phyloP scores from a whole-genome alignment of 1,140 invertebrate genomes.

The Panonychus citri region DNA sequence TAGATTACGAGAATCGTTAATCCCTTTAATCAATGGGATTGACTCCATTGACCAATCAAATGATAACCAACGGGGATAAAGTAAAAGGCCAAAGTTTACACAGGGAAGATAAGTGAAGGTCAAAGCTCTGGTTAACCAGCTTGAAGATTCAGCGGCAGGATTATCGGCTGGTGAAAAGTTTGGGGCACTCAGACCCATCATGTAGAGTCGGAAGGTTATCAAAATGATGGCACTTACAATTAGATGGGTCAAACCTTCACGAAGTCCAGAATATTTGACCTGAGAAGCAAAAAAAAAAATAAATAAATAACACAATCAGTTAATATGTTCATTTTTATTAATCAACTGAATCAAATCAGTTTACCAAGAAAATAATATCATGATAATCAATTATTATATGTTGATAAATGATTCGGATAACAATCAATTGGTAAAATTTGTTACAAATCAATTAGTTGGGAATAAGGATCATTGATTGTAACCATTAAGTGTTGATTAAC shows the following conservation, averaged over 20 bases:
- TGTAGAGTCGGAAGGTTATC: slow-evolving; percentile 17
- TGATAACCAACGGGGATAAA: slow-evolving; percentile 55
- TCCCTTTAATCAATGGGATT: slow-evolving; percentile 45
- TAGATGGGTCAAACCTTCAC: slow-evolving; percentile 34
- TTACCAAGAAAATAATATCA: too few species aligned
- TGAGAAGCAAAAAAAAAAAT: slow-evolving; percentile 19
- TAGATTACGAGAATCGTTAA: slow-evolving; percentile 49
- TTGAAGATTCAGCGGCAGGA: slow-evolving; percentile 23
- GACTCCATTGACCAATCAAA: slow-evolving; percentile 93
- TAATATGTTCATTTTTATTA: too few species aligned
- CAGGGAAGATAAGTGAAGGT: slow-evolving; percentile 70
- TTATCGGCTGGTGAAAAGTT: slow-evolving; percentile 23
- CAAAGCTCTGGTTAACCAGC: slow-evolving; percentile 26
- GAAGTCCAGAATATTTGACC: slow-evolving; percentile 29
- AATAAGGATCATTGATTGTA: too few species aligned
- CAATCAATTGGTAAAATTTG: too few species aligned
- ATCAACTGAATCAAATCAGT: too few species aligned
- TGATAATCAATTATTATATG: too few species aligned
- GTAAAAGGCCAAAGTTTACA: slow-evolving; percentile 54
- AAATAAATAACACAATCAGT: too few species aligned
- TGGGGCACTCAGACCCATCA: slow-evolving; percentile 19
- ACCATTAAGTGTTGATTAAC: too few species aligned
- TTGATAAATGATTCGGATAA: too few species aligned
- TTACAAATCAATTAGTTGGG: too few species aligned
- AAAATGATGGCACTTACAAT: slow-evolving; percentile 22